Base-by-base conservation (phyloP, 2,797 vertebrate species). In the Glossophaga mutica region DNA sequence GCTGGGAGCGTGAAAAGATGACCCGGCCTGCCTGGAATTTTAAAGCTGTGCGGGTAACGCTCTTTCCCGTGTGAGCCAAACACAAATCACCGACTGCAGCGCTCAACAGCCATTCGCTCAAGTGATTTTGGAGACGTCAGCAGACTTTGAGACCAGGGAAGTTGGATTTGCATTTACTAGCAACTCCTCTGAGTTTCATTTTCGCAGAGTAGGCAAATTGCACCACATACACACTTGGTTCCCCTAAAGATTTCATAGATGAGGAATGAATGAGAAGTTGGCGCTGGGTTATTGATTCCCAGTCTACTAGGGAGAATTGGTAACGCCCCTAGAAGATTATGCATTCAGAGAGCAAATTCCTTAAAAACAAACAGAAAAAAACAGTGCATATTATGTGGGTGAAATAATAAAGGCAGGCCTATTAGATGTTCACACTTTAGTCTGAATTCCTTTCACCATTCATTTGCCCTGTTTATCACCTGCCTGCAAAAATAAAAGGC, bases 161-260 rank as follows among this genome's bases (percentile, higher is more conserved):
- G 92, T 21, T 15, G 39, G 55, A 3, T 68, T 79, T 70, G n/a
- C 85, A 82, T 39, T 83, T 67, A 62, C 29, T 77, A 50, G 65
- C 90, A 78, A 65, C n/a, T 57, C 82, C 65, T 78, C 67, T 19
- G 62, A 42, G n/a, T 44, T 32, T 42, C n/a, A 70, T 52, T 90
- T 91, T 59, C 62, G 82, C 91, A 32, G 6, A 18, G 29, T 5
- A 62, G 88, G 96, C 95, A 84, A 62, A 73, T 48, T 26, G 85
- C 65, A 65, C 50, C 18, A 8, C 46, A 29, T 4, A 2, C 1
- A n/a, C 74, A 14, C 46, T 84, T 39, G 9, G 70, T 70, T 87
- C 14, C 46, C 65, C 9, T 39, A 70, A 74, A 18, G 55, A 70
- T 71, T 86, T 91, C 26, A 29, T 22, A 70, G 65, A 67, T 44